Conservation (phyloP, 2,113 vertebrate species). For the Callipepla californica region DNA sequence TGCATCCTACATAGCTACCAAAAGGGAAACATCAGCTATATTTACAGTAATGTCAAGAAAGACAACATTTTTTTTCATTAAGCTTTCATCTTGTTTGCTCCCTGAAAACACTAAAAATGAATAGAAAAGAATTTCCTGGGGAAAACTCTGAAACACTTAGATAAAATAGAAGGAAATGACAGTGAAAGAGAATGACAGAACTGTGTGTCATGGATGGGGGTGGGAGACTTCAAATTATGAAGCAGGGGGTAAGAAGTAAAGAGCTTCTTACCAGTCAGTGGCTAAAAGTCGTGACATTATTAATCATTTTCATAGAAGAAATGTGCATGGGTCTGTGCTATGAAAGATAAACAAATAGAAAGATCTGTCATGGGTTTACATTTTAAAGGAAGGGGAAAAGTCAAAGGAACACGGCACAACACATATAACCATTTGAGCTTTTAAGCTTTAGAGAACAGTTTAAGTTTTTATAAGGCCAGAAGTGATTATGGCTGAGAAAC, state of each 20-base stretch:
- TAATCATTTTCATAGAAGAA: slow-evolving; percentile 60
- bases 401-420: slow-evolving; percentile 25
- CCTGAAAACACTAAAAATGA: slow-evolving; percentile 76
- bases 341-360: slow-evolving; percentile 60
- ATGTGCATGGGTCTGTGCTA: neutral
- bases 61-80: slow-evolving; percentile 67
- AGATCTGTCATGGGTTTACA: slow-evolving; percentile 13
- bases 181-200: slow-evolving; percentile 69
- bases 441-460: neutral
- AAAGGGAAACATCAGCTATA: slow-evolving; percentile 71
- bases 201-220: slow-evolving; percentile 63
- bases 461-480: neutral
- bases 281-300: slow-evolving; percentile 61
- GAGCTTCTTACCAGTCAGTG: slow-evolving; percentile 28
- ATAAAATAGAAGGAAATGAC: slow-evolving; percentile 79
- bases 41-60: slow-evolving; percentile 70
- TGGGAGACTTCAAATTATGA: slow-evolving; percentile 62
- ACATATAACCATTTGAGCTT: slow-evolving; percentile 20
- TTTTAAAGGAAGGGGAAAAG: slow-evolving; percentile 59
- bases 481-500: neutral
- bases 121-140: slow-evolving; percentile 80
- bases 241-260: slow-evolving; percentile 57
- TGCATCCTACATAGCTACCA: slow-evolving; percentile 25
- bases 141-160: slow-evolving; percentile 77
- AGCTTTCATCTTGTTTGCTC: slow-evolving; percentile 78